Evolutionary conservation across 2,113 vertebrate species (phyloP).

Genomic region (Pseudois nayaur): DNA sequence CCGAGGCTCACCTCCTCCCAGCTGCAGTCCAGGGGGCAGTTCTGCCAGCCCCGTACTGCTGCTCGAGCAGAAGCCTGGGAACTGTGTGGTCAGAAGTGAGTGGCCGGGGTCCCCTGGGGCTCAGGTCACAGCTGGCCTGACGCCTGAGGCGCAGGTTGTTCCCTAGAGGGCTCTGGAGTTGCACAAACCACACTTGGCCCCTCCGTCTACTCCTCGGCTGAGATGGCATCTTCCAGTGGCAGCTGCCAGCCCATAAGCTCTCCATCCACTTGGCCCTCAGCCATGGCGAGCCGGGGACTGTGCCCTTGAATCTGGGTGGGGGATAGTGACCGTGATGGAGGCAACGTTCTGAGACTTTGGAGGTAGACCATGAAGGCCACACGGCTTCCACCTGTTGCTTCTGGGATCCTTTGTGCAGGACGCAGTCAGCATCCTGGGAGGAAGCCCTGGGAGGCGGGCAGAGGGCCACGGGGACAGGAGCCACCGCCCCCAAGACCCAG

Average conservation of each 20-base stretch:
- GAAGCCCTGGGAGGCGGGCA: neutral
- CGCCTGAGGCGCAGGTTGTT: neutral
- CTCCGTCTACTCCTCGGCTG: fast-evolving
- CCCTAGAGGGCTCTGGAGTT: neutral
- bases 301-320: neutral
- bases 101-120: neutral
- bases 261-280: neutral
- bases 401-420: neutral
- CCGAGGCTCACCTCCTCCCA: neutral
- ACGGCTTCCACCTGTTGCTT: neutral
- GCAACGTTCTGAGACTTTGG: neutral
- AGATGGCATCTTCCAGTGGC: neutral
- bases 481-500: no score
- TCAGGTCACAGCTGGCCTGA: neutral
- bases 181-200: neutral
- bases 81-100: neutral
- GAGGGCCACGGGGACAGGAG: neutral
- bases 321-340: neutral
- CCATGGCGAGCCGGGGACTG: neutral
- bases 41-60: neutral
- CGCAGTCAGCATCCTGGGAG: neutral
- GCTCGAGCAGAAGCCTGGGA: neutral
- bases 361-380: neutral
- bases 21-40: neutral
- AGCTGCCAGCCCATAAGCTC: neutral